A percentile compares a stretch with the other conserved stretches of the same genome.
Conservation (phyloP, 2,888 invertebrate genomes). For the Chironomus riparius region DNA sequence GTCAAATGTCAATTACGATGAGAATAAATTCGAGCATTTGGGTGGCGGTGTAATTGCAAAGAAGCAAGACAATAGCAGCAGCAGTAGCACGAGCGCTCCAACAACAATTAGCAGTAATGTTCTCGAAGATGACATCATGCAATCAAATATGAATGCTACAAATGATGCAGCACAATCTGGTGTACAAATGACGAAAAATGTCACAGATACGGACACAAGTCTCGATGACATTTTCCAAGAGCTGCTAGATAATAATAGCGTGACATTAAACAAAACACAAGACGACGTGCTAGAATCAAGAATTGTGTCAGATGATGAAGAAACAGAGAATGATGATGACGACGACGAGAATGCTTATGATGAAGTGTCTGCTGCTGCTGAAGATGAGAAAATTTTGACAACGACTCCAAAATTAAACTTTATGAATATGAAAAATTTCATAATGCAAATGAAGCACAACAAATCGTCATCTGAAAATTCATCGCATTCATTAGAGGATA, state of each 20-base stretch:
- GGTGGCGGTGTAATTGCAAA: slow-evolving; percentile 43
- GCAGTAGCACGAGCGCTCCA: too few relatives aligned
- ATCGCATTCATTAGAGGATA: background rate
- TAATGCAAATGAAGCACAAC: slow-evolving; percentile 29
- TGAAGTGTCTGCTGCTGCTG: too few relatives aligned
- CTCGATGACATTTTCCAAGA: slow-evolving; percentile 15
- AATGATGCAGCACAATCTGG: too few relatives aligned
- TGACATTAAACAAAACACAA: background rate
- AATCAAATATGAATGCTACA: slow-evolving; percentile 25
- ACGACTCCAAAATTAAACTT: slow-evolving; percentile 36
- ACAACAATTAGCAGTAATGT: too few relatives aligned
- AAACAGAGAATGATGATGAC: slow-evolving; percentile 19
- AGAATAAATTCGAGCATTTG: slow-evolving; percentile 38
- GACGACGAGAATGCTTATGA: too few relatives aligned
- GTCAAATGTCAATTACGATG: slow-evolving; percentile 28
- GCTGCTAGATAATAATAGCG: background rate
- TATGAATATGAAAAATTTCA: slow-evolving; percentile 41
- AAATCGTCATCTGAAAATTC: background rate
- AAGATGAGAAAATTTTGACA: background rate
- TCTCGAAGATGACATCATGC: too few relatives aligned
- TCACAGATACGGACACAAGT: background rate
- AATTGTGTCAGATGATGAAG: slow-evolving; percentile 3
- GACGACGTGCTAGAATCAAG: slow-evolving; percentile 10
- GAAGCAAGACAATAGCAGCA: slow-evolving; percentile 33
- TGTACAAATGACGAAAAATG: background rate